Percentiles rank a stretch among this genome's conserved stretches.
Conservation (phyloP, 2,113 vertebrate species). For the Rhea pennata region DNA sequence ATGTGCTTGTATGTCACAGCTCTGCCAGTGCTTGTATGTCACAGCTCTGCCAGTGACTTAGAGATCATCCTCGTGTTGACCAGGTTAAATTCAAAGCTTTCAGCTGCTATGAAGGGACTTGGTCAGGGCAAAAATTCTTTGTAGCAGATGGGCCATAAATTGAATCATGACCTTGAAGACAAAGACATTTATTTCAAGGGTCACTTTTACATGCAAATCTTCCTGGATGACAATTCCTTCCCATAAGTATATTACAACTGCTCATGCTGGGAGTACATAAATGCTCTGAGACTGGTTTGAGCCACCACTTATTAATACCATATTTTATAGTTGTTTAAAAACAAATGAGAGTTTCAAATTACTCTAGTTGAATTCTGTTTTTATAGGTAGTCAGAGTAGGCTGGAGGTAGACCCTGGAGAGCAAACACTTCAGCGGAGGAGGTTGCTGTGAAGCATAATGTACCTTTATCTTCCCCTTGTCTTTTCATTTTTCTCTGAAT, state of each 20-base stretch:
- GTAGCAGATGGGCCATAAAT: background rate
- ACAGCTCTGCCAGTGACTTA: background rate
- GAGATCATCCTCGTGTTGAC: background rate
- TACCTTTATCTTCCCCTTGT: background rate
- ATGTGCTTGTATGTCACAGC: too few species aligned
- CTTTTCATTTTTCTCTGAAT: background rate
- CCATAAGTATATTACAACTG: background rate
- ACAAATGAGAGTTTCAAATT: background rate
- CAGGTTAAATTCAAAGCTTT: background rate
- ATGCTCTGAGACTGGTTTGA: background rate
- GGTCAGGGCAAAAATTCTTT: background rate
- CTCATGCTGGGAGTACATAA: background rate
- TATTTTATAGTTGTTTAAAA: conserved; percentile 27
- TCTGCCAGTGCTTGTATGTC: background rate
- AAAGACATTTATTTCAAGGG: background rate
- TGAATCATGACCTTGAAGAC: background rate
- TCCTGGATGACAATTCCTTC: background rate
- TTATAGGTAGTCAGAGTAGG: background rate
- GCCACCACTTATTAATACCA: background rate
- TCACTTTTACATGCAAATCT: background rate
- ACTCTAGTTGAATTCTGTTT: background rate
- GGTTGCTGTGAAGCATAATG: background rate
- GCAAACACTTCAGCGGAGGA: conserved; percentile 2
- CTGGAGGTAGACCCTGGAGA: conserved; percentile 7
- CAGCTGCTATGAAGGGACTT: background rate